Percentiles rank a stretch among this genome's conserved stretches.
These are phyloP conservation scores for Druceiella hillmani DNA, from an alignment of 2,888 invertebrate species.

Conservation along the genomic window DNA sequence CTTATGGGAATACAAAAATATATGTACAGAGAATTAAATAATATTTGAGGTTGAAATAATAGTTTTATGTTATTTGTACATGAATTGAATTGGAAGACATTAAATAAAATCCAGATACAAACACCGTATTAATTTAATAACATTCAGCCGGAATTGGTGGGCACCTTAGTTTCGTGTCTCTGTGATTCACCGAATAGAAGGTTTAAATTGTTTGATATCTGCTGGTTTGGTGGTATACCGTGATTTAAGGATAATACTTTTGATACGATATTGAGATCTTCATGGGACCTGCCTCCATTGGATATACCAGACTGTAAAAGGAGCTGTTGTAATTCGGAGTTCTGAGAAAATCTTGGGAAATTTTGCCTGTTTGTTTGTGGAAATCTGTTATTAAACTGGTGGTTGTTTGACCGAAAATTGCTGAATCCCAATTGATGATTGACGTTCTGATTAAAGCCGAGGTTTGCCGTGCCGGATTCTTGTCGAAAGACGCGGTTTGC, in stretches of 20 bases:
- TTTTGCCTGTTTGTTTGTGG: slow-evolving; percentile 33
- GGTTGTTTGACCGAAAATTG: slow-evolving; percentile 30
- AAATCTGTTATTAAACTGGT: slow-evolving; percentile 31
- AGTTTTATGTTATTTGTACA: no score
- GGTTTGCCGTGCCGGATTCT: slow-evolving; percentile 57
- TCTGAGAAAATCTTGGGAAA: slow-evolving; percentile 33
- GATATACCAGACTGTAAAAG: slow-evolving; percentile 62
- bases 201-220: slow-evolving; percentile 38
- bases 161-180: slow-evolving; percentile 29
- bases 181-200: slow-evolving; percentile 36
- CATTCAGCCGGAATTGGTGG: background rate
- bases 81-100: no score
- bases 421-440: slow-evolving; percentile 37
- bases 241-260: slow-evolving; percentile 78
- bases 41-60: no score
- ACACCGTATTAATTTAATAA: no score
- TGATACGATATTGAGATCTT: slow-evolving; percentile 75
- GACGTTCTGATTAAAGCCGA: slow-evolving; percentile 48
- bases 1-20: no score
- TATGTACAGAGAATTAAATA: no score
- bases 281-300: slow-evolving; percentile 49
- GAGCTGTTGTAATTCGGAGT: slow-evolving; percentile 59
- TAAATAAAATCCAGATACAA: no score
- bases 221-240: slow-evolving; percentile 50
- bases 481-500: slow-evolving; percentile 50